phyloP scores from a whole-genome alignment of 2,113 vertebrate species.

The Clarias gariepinus region DNA sequence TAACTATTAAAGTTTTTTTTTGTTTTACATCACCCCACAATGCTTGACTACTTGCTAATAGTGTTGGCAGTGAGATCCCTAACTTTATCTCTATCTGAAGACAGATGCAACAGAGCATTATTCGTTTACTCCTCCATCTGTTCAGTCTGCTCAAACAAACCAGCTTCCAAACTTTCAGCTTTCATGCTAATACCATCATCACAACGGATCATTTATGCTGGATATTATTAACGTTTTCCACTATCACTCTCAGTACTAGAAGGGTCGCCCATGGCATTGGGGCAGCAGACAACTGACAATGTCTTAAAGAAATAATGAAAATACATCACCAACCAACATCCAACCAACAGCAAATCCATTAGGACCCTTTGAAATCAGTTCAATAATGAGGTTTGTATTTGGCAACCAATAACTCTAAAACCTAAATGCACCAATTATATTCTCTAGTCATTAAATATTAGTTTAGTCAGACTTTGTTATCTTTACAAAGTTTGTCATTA shows the following conservation, averaged over 20 bases:
- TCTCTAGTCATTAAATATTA: neutral
- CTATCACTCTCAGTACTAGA: neutral
- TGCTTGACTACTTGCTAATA: neutral
- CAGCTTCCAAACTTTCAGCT: neutral
- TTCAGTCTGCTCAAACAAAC: neutral
- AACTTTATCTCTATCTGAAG: neutral
- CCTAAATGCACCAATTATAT: neutral
- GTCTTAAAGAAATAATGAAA: neutral
- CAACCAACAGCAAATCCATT: neutral
- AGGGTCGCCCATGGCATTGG: neutral
- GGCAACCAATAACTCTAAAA: neutral
- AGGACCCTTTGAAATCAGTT: neutral
- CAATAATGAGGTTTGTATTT: neutral
- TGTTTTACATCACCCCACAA: neutral
- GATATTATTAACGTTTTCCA: no score
- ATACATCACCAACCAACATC: neutral
- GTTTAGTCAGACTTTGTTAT: neutral
- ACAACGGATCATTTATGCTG: neutral
- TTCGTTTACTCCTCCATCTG: neutral
- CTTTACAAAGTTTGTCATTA: neutral
- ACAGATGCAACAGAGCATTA: neutral
- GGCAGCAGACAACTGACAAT: neutral
- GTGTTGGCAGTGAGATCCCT: neutral
- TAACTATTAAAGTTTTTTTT: neutral
- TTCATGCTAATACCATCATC: neutral